Evolutionary conservation across 2,888 invertebrate genomes (phyloP).

Genomic region (Thyatira batis): DNA sequence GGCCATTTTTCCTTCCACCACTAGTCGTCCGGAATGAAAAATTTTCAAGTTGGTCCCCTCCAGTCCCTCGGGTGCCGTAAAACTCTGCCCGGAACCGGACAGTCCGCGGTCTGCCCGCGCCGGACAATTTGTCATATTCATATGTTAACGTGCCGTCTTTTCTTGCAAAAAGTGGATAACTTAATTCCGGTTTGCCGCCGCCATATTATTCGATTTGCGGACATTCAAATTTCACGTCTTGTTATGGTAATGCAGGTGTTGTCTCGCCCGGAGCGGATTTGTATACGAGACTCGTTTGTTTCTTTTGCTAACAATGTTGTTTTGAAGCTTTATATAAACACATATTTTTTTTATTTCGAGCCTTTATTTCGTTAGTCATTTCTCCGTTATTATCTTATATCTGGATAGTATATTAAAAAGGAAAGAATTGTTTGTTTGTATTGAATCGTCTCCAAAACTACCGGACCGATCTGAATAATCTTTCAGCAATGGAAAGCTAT

Average conservation of each 20-base stretch:
- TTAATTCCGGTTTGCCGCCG: constrained; percentile 68
- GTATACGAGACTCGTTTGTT: constrained; percentile 30
- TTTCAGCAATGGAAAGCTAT: too few species aligned
- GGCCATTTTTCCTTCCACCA: constrained; percentile 73
- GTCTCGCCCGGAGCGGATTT: constrained; percentile 63
- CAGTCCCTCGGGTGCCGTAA: constrained; percentile 78
- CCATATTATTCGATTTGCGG: constrained; percentile 77
- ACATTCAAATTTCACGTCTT: constrained; percentile 81
- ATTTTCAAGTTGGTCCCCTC: constrained; percentile 79
- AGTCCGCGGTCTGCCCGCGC: constrained; percentile 68
- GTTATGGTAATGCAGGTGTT: constrained; percentile 81
- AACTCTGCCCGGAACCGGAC: constrained; percentile 69
- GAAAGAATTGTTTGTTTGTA: too few species aligned
- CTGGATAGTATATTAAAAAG: too few species aligned
- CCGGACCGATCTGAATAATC: too few species aligned
- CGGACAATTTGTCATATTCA: constrained; percentile 83
- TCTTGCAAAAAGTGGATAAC: constrained; percentile 82
- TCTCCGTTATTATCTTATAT: too few species aligned
- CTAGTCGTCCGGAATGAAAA: constrained; percentile 78
- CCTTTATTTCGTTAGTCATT: too few species aligned
- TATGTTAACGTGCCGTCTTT: constrained; percentile 82
- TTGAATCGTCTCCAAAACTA: too few species aligned
- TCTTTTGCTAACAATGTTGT: constrained; percentile 14
- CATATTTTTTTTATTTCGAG: too few species aligned
- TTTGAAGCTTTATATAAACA: not conserved